Conservation (phyloP, 30 jellyfish, hydroid and myxozoan genomes). For the Turritopsis rubra region DNA sequence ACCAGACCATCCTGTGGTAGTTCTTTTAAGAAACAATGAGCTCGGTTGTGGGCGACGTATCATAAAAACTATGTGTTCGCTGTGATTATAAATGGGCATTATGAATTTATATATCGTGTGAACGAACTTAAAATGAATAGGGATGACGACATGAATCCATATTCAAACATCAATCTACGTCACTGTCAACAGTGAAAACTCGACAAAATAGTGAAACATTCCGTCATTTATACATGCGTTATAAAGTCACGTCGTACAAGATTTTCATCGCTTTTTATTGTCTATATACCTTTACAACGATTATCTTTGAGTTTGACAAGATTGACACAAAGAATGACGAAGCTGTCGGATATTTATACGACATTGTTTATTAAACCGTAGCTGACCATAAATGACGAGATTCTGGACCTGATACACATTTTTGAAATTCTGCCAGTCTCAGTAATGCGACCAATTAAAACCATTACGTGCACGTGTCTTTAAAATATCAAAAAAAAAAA, state of each 20-base stretch:
- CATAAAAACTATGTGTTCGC: no score
- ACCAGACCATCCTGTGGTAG: no score
- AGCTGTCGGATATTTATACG: neutral
- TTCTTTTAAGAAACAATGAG: no score
- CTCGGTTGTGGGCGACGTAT: no score
- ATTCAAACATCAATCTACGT: neutral
- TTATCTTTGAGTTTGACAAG: neutral
- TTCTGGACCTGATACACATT: neutral
- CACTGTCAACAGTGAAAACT: neutral
- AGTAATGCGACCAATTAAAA: neutral
- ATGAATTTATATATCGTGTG: neutral
- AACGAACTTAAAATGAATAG: neutral
- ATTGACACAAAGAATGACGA: neutral
- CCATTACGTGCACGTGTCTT: neutral
- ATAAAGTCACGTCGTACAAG: neutral
- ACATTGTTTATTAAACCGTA: neutral
- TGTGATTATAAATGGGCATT: neutral
- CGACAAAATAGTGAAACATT: neutral
- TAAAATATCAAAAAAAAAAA: no score
- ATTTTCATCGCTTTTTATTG: neutral
- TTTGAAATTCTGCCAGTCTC: neutral
- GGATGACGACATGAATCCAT: neutral
- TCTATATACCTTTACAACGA: neutral
- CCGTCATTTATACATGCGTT: no score
- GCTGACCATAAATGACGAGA: neutral